Evolutionary conservation across 2,797 vertebrate species (phyloP).

Genomic region (Melopsittacus undulatus): DNA sequence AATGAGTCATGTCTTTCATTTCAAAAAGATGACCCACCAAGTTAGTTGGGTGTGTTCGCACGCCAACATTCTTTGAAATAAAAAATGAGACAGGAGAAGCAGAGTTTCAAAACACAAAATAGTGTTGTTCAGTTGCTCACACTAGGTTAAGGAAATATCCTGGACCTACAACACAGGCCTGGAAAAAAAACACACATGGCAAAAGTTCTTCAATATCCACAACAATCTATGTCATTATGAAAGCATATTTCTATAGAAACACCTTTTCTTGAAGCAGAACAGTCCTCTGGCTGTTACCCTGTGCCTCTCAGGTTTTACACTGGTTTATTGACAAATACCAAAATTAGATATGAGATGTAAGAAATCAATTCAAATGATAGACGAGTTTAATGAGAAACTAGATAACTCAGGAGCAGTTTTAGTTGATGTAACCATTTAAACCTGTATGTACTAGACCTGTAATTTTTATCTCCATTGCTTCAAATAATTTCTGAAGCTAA

Average conservation of each 20-base stretch:
- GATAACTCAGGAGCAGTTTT: not conserved
- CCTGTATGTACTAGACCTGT: not conserved
- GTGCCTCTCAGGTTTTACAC: not conserved
- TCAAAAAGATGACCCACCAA: not conserved
- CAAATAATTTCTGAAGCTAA: not conserved
- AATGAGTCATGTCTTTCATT: not conserved
- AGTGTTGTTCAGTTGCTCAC: not conserved
- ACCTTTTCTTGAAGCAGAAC: not conserved
- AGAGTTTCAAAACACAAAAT: not conserved
- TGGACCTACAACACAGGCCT: fast-evolving
- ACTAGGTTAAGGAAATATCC: not conserved
- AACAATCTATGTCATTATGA: not conserved
- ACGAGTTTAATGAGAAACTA: not conserved
- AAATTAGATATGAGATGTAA: not conserved
- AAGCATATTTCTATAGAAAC: not conserved
- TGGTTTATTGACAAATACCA: not conserved
- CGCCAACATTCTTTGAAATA: not conserved
- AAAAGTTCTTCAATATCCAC: not conserved
- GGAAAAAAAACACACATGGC: not conserved
- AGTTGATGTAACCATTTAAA: not conserved
- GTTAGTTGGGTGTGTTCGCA: not conserved
- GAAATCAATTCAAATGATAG: not conserved
- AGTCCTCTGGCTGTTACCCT: not conserved
- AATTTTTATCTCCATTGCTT: not conserved
- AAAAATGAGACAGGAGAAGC: not conserved